phyloP scores from a whole-genome alignment of 2,888 invertebrate genomes.

The Drosophila gaucha region DNA sequence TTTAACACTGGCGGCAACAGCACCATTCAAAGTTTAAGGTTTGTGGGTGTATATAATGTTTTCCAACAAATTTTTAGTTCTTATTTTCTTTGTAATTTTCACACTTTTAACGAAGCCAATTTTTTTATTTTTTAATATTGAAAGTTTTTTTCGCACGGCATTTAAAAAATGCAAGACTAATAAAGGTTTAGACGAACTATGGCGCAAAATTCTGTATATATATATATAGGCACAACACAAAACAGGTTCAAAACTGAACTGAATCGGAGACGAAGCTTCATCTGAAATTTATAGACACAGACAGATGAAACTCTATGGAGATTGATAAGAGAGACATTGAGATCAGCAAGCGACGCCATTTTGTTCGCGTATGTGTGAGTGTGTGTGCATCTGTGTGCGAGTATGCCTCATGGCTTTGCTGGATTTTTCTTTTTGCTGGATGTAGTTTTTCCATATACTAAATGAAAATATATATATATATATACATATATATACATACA shows the following conservation, averaged over 20 bases:
- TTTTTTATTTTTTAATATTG: not conserved
- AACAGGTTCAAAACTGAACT: constrained; percentile 67
- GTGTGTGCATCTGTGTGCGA: constrained; percentile 5
- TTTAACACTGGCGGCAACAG: constrained; percentile 46
- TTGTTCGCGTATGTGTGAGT: constrained; percentile 37
- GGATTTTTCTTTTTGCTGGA: constrained; percentile 29
- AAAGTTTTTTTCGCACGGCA: constrained; percentile 32
- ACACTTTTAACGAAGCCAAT: constrained; percentile 1
- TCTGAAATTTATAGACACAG: constrained; percentile 60
- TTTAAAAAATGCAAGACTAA: constrained; percentile 36
- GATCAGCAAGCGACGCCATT: constrained; percentile 56
- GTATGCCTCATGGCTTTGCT: constrained; percentile 4
- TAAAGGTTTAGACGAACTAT: constrained; percentile 26
- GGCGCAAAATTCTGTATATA: constrained; percentile 14
- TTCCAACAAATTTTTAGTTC: not conserved
- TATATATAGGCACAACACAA: constrained; percentile 25
- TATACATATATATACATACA: not conserved
- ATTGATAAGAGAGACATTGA: constrained; percentile 34
- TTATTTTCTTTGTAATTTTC: not conserved
- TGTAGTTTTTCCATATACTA: constrained; percentile 19
- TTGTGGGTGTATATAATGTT: no score
- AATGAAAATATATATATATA: not conserved
- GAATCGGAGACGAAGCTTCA: constrained; percentile 32
- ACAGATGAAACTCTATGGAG: constrained; percentile 18
- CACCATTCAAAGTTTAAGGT: constrained; percentile 62